Evolutionary conservation across 2,888 invertebrate genomes (phyloP), one percentile per base, ranked within the genome.

Genomic region (Lissonota sp.): DNA sequence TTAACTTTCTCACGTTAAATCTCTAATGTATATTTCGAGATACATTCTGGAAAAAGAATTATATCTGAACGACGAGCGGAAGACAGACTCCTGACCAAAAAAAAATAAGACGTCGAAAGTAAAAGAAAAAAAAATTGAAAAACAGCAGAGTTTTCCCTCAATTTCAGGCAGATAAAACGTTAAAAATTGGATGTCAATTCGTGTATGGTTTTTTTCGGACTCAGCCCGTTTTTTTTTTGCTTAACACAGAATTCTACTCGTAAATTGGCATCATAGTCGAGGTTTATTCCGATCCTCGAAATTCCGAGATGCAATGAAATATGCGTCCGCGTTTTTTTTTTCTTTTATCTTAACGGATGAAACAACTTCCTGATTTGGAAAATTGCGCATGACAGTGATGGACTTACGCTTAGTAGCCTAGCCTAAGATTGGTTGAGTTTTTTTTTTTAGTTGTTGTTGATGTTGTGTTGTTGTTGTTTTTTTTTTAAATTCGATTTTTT

Each of bases 351-450:
- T 66, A 80, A 79, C 71, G 82, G 86, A 88, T 89, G 88, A 88
- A 89, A 90, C 86, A 86, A 87, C 89, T 74, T 88, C 86, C 88
- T 86, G 83, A 88, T 87, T 90, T 88, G 89, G 87, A 44, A 49
- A 87, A 88, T 88, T 84, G 90, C 88, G 86, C 87, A 90, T 90
- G 90, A 92, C 88, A 88, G 87, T 89, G 88, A 90, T 89, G 88
- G 87, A 92, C 91, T 92, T 91, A 91, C 88, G 87, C 85, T 87
- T 89, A 89, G 86, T 87, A 90, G 87, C 88, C 90, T 92, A 91
- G 88, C 88, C 89, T 92, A 91, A 88, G 84, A 88, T 87, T 88
- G 89, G 85, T 86, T 89, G 82, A 79, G 66, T 82, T 81, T 86
- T 74, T 80, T 84, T 85, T 85, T 67, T 74, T 26, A 26, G 58